Evolutionary conservation across 2,888 invertebrate species (phyloP).

Genomic region (Uloborus plumipes): DNA sequence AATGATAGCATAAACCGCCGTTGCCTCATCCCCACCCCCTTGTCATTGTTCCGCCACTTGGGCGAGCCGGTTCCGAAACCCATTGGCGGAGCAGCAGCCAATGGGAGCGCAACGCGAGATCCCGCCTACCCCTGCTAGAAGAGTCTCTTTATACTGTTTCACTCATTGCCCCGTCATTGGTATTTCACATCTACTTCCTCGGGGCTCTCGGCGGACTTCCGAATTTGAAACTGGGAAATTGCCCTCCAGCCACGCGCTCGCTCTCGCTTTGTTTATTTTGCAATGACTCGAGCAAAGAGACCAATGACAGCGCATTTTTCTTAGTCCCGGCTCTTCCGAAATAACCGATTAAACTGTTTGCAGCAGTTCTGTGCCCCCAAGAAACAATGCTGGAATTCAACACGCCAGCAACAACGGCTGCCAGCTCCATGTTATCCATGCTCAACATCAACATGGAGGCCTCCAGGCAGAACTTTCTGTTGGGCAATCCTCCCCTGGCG

Average conservation of each 20-base stretch:
- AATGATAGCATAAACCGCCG: slow-evolving; percentile 51
- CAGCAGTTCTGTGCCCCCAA: too few relatives aligned
- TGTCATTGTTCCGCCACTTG: slow-evolving; percentile 60
- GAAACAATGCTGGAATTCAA: slow-evolving; percentile 61
- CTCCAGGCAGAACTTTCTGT: slow-evolving; percentile 62
- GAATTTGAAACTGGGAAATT: slow-evolving; percentile 26
- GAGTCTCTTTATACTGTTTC: slow-evolving; percentile 30
- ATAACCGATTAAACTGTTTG: too few relatives aligned
- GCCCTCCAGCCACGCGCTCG: background rate
- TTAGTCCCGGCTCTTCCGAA: background rate
- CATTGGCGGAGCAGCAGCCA: slow-evolving; percentile 40
- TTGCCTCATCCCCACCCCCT: slow-evolving; percentile 47
- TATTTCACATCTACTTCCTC: slow-evolving; percentile 39
- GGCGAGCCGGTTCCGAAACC: slow-evolving; percentile 24
- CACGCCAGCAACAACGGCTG: slow-evolving; percentile 58
- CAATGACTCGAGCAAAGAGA: slow-evolving; percentile 40
- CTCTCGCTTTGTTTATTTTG: slow-evolving; percentile 3
- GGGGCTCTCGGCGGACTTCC: slow-evolving; percentile 29
- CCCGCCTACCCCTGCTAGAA: slow-evolving; percentile 32
- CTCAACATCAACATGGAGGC: slow-evolving; percentile 67
- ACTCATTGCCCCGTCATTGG: slow-evolving; percentile 29
- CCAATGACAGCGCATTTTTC: background rate
- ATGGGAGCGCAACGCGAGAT: slow-evolving; percentile 17
- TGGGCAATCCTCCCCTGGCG: slow-evolving; percentile 64
- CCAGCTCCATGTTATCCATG: slow-evolving; percentile 66